Conservation (phyloP, 37 sponge, comb jelly and placozoan genomes). For the Cliona cf. orientalis region DNA sequence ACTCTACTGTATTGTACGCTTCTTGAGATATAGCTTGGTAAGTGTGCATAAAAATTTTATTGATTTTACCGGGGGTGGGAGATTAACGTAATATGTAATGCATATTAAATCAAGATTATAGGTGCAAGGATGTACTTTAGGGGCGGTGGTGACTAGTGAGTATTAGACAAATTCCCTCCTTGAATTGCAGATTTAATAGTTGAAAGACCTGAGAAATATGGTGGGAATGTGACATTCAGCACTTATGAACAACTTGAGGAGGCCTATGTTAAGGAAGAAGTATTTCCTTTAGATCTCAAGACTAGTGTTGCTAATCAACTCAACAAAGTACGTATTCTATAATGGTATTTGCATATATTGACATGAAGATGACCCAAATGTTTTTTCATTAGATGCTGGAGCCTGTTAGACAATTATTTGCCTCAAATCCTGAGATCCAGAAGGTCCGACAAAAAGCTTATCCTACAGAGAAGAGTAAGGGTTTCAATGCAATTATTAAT, state of each 20-base stretch:
- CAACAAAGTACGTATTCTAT: conserved; percentile 63
- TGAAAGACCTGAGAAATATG: conserved; percentile 78
- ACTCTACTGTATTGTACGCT: no score
- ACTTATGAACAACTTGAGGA: conserved; percentile 77
- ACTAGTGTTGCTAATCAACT: conserved; percentile 82
- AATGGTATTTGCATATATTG: background rate
- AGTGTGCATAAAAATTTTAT: no score
- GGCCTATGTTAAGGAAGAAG: conserved; percentile 74
- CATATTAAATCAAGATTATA: no score
- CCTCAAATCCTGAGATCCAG: conserved; percentile 62
- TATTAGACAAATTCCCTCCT: no score
- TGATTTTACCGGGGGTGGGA: no score
- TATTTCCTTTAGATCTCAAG: conserved; percentile 95
- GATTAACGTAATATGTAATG: no score
- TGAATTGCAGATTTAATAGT: conserved; percentile 81
- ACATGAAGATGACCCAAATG: background rate
- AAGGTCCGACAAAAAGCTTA: conserved; percentile 72
- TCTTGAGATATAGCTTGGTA: no score
- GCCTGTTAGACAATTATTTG: conserved; percentile 84
- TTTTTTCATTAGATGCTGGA: conserved; percentile 62
- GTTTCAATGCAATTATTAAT: background rate
- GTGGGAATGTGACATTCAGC: conserved; percentile 73
- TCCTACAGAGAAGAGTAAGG: conserved; percentile 63
- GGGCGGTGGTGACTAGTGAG: no score
- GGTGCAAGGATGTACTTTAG: background rate